Percentiles rank a stretch among this genome's conserved stretches.
These are phyloP conservation scores for Eumerus sabulonum DNA, from an alignment of 2,888 invertebrate species.

Conservation along the genomic window DNA sequence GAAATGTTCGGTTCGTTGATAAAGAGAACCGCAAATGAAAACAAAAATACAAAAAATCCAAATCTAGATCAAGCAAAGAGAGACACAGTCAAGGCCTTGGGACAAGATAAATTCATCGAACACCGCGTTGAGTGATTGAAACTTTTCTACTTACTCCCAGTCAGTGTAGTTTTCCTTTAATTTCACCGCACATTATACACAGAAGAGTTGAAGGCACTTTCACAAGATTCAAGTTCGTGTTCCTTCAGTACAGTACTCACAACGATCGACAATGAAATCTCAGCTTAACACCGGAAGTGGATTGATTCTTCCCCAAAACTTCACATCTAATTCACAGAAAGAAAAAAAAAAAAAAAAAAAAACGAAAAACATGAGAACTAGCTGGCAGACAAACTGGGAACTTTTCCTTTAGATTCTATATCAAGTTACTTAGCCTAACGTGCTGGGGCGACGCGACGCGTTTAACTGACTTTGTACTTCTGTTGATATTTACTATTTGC, in stretches of 20 bases:
- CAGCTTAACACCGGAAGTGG: constrained; percentile 37
- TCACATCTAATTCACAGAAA: not conserved
- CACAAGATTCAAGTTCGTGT: no score
- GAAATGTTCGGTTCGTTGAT: no score
- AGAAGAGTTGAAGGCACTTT: not conserved
- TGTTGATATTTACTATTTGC: constrained; percentile 58
- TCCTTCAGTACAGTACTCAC: no score
- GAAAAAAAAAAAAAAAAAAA: no score
- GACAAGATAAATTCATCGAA: no score
- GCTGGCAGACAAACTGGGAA: not conserved
- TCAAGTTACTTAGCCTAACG: constrained; percentile 44
- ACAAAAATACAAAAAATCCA: no score
- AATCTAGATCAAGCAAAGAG: no score
- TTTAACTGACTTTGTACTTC: constrained; percentile 58
- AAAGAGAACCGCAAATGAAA: no score
- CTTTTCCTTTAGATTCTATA: constrained; percentile 4
- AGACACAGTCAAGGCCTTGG: no score
- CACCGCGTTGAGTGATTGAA: no score
- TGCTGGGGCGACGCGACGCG: constrained; percentile 59
- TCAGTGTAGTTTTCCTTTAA: not conserved
- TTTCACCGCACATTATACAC: constrained; percentile 1
- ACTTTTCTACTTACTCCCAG: not conserved
- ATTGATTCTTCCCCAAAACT: constrained; percentile 1
- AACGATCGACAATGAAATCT: constrained; percentile 8
- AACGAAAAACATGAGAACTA: not conserved